Conservation (phyloP, 2,888 invertebrate species). For the Exocentrus adspersus region DNA sequence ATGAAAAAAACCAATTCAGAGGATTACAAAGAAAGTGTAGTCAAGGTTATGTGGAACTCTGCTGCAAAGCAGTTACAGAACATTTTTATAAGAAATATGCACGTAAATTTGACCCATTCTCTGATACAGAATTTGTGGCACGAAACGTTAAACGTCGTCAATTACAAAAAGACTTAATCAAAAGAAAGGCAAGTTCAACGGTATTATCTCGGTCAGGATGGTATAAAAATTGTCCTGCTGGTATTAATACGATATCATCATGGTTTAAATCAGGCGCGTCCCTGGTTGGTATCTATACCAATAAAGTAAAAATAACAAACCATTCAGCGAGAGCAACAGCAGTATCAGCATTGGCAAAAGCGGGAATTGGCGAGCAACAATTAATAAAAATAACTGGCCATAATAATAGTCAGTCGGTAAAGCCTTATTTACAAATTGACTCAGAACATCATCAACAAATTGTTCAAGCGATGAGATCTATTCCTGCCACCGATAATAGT, state of each 20-base stretch:
- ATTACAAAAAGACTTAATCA: not conserved
- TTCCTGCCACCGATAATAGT: not conserved
- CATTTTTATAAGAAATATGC: not conserved
- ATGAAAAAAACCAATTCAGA: not conserved
- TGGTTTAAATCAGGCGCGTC: no score
- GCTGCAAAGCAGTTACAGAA: constrained; percentile 4
- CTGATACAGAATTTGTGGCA: not conserved
- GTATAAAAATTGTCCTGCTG: no score
- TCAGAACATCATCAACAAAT: not conserved
- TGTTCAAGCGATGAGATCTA: not conserved
- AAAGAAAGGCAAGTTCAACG: not conserved
- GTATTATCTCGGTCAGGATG: not conserved
- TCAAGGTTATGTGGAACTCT: constrained; percentile 4
- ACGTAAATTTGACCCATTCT: no score
- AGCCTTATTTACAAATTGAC: not conserved
- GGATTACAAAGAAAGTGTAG: constrained; percentile 5
- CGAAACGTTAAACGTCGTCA: constrained; percentile 3
- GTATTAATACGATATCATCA: no score
- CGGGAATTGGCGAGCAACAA: constrained; percentile 4
- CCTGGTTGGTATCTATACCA: constrained; percentile 3
- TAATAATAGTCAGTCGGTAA: not conserved
- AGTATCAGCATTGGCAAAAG: not conserved
- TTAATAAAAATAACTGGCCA: not conserved
- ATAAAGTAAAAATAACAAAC: not conserved
- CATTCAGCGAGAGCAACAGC: constrained; percentile 3